Conservation (phyloP, 2,113 vertebrate genomes). For the Lycaon pictus region DNA sequence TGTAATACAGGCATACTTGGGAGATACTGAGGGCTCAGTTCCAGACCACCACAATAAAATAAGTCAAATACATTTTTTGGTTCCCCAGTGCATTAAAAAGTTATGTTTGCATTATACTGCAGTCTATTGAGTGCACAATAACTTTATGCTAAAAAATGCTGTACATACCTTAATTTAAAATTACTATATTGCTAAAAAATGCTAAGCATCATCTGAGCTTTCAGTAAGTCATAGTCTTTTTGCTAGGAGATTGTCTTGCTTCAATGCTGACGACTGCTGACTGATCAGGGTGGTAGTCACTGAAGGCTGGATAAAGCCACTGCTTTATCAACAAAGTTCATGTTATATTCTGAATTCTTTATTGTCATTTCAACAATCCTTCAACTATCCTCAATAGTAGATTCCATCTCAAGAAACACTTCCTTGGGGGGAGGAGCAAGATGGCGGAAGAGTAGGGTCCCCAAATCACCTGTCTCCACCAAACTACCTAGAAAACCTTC, state of each 20-base stretch:
- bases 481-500: too few relatives aligned
- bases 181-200: neutral
- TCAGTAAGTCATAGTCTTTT: neutral
- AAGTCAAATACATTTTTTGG: neutral
- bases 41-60: neutral
- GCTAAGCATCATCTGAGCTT: neutral
- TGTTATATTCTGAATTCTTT: neutral
- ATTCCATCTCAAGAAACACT: neutral
- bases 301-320: neutral
- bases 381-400: neutral
- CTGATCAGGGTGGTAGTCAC: neutral
- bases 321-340: neutral
- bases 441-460: too few relatives aligned
- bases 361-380: neutral
- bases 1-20: neutral
- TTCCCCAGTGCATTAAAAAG: neutral
- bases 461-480: too few relatives aligned
- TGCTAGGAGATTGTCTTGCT: neutral
- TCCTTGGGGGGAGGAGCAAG: too few relatives aligned
- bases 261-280: neutral
- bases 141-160: neutral
- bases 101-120: neutral
- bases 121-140: neutral
- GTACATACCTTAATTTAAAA: neutral
- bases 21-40: neutral